Percentiles rank a stretch among this genome's conserved stretches.
These are phyloP conservation scores for Mus musculus DNA, from an alignment of 2,113 vertebrate species.

Conservation along the genomic window DNA sequence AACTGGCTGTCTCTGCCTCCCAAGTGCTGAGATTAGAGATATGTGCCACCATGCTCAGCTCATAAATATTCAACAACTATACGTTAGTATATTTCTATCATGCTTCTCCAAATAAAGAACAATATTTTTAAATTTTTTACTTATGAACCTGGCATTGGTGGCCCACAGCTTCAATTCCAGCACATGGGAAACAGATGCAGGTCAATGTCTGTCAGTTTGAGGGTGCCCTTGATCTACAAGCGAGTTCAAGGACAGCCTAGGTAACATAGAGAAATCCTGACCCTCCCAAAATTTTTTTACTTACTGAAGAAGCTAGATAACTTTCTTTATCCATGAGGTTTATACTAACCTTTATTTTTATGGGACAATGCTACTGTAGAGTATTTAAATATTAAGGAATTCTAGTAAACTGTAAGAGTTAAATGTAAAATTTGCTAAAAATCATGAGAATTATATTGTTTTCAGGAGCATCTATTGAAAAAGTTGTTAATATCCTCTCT, in stretches of 20 bases:
- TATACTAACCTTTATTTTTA: conserved; percentile 4
- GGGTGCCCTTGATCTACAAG: not conserved
- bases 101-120: conserved; percentile 32
- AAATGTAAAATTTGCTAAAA: conserved; percentile 45
- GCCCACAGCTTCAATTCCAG: not conserved
- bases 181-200: not conserved
- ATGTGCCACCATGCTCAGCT: not conserved
- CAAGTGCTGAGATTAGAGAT: not conserved
- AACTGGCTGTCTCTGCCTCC: not conserved
- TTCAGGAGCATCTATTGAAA: conserved; percentile 19
- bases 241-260: not conserved
- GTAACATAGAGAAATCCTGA: not conserved
- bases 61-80: conserved; percentile 21
- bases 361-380: not conserved
- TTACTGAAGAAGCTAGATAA: not conserved
- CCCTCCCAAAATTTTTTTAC: not conserved
- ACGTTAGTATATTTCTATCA: not conserved
- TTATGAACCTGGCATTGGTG: not conserved
- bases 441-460: conserved; percentile 23
- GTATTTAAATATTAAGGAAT: not conserved
- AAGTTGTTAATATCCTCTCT: not conserved
- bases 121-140: conserved; percentile 26
- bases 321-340: not conserved
- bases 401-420: conserved; percentile 23
- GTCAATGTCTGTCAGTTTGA: not conserved